Base-by-base conservation (phyloP, 2,113 vertebrate genomes). In the Neofelis nebulosa region DNA sequence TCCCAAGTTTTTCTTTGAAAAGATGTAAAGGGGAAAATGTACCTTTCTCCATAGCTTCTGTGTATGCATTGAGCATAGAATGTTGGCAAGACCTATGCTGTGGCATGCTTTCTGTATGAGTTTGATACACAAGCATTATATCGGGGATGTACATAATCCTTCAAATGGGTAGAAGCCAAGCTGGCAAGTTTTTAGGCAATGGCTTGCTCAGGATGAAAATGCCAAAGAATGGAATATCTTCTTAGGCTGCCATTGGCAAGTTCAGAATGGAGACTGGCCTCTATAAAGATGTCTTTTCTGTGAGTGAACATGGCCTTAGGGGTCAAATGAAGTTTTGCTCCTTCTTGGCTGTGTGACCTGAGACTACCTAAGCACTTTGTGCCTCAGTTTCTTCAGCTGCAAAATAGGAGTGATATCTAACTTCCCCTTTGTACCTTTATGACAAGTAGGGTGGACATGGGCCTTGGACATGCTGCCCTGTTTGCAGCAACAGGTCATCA, bases 241-340 rank as follows among this genome's bases (percentile, higher is more conserved):
- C 97, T 97, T 83, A 97, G 93, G 91, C 97, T 88, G n/a, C 31
- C 5, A 38, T 86, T 97, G 98, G 97, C 86, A 97, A 96, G 82
- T 91, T 98, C 85, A 96, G 94, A 92, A 80, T 38, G 68, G 82
- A 78, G 45, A 82, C 3, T 45, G n/a, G 36, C 27, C n/a, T 81
- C 25, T 29, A 3, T 10, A 10, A 31, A 68, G 29, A 65, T 21
- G 11, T 71, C 65, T 81, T 27, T 92, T 84, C 65, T 33, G 14
- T 15, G 38, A 82, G 57, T 27, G 16, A 81, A 38, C 11, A 0
- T 57, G 52, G 29, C 41, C 1, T 92, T 33, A 27, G 36, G 50
- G 68, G 21, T 92, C 41, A 48, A 74, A 81, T n/a, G 48, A 21
- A 95, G 12, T 29, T 83, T 90, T 45, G 18, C 9, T 25, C 31